Percentiles rank a stretch among this genome's conserved stretches.
Conservation (phyloP, 2,888 invertebrate species). For the Eueremaeus valkanovi region DNA sequence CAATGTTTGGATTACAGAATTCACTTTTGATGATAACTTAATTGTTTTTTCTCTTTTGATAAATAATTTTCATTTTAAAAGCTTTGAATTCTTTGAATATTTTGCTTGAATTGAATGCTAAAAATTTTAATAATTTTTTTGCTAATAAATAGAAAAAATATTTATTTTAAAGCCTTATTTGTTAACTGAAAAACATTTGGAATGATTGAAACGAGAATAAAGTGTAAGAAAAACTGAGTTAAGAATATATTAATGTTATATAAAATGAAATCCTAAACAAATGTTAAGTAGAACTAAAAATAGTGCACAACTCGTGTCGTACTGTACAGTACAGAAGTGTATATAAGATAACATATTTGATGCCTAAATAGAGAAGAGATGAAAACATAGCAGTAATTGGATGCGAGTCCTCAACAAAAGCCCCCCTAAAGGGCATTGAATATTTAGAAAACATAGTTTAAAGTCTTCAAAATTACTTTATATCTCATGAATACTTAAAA, state of each 20-base stretch:
- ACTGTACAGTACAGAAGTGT: not conserved
- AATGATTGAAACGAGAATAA: not conserved
- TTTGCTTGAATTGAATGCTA: not conserved
- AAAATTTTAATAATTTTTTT: not conserved
- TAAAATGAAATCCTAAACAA: not conserved
- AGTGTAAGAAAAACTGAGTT: not conserved
- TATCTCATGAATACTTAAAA: not conserved
- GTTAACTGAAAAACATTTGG: not conserved
- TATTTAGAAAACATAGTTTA: not conserved
- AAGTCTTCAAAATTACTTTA: not conserved
- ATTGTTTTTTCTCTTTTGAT: not conserved
- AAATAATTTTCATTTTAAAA: not conserved
- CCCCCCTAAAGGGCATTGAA: not conserved
- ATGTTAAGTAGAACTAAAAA: not conserved
- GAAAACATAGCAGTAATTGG: conserved; percentile 7
- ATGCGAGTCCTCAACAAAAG: conserved; percentile 1
- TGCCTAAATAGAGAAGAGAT: not conserved
- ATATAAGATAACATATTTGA: not conserved
- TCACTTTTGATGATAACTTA: not conserved
- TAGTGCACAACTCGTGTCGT: not conserved
- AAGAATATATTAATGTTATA: not conserved
- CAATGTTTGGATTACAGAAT: not conserved
- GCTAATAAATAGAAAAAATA: not conserved
- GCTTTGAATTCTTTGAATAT: not conserved
- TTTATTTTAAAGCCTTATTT: not conserved